phyloP scores from a whole-genome alignment of 2,113 vertebrate genomes.

The Hipposideros armiger region DNA sequence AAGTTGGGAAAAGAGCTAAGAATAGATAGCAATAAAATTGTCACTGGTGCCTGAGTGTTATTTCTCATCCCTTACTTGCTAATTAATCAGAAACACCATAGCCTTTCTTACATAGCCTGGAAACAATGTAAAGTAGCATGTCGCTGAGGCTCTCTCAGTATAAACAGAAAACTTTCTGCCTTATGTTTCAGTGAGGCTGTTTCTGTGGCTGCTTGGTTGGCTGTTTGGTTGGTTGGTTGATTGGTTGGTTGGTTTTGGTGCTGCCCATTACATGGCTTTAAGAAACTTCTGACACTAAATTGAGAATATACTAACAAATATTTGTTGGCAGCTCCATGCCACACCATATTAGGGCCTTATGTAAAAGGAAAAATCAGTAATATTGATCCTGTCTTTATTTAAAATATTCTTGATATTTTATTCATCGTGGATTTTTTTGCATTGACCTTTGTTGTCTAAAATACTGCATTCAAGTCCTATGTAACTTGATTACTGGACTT shows the following conservation, averaged over 20 bases:
- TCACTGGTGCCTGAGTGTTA: not conserved
- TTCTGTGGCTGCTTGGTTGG: not conserved
- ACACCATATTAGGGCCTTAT: not conserved
- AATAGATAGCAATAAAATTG: conserved; percentile 50
- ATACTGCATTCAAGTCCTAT: not conserved
- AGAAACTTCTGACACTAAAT: not conserved
- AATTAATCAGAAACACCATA: conserved; percentile 50
- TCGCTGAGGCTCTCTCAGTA: not conserved
- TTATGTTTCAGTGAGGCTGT: not conserved
- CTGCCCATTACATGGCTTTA: not conserved
- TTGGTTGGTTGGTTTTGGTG: not conserved
- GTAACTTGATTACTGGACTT: not conserved
- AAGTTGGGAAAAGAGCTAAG: conserved; percentile 21
- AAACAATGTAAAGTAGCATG: not conserved
- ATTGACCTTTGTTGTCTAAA: conserved; percentile 25
- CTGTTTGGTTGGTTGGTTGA: too few species aligned
- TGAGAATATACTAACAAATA: not conserved
- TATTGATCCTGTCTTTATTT: not conserved
- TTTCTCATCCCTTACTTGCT: conserved; percentile 3
- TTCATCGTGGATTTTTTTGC: not conserved
- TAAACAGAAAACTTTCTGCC: not conserved
- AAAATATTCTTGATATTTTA: not conserved
- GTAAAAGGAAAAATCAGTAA: not conserved
- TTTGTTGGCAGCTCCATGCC: not conserved
- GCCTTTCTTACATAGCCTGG: not conserved